A percentile compares a stretch with the other conserved stretches of the same genome.
Conservation (phyloP, 2,888 invertebrate species). For the Pseudanteris insignis region DNA sequence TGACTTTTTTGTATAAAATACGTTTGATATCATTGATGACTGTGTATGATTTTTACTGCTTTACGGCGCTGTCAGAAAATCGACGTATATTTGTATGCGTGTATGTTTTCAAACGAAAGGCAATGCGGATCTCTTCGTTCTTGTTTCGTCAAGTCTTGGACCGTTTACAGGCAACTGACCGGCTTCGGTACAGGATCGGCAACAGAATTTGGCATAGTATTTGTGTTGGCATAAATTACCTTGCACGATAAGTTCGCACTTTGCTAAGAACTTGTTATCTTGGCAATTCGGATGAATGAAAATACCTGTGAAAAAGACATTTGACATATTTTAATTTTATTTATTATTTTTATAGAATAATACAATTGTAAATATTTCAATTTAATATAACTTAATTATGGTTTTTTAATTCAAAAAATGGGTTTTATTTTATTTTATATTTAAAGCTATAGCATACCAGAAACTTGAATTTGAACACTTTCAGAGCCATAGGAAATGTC, state of each 20-base stretch:
- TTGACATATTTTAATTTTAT: neutral
- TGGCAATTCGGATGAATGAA: conserved; percentile 83
- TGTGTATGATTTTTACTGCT: conserved; percentile 29
- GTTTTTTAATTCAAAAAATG: neutral
- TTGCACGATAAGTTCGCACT: conserved; percentile 87
- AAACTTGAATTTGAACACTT: conserved; percentile 75
- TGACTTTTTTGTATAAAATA: too few relatives aligned
- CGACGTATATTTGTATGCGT: conserved; percentile 22
- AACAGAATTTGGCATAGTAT: conserved; percentile 94
- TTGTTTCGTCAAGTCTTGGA: conserved; percentile 63
- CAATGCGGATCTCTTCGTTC: conserved; percentile 50
- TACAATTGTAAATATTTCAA: too few relatives aligned
- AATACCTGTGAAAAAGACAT: conserved; percentile 69
- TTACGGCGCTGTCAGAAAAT: conserved; percentile 29
- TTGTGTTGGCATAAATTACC: conserved; percentile 86
- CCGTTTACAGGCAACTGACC: conserved; percentile 74
- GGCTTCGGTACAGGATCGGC: conserved; percentile 89
- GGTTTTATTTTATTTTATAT: neutral
- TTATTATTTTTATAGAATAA: neutral
- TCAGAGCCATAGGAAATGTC: conserved; percentile 74
- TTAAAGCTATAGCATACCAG: conserved; percentile 77
- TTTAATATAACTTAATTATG: too few relatives aligned
- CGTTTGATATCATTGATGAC: conserved; percentile 1
- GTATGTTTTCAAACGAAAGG: conserved; percentile 32
- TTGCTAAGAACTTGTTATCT: conserved; percentile 88